These are phyloP conservation scores for Dione vanillae DNA, from an alignment of 2,888 invertebrate species.

Conservation along the genomic window DNA sequence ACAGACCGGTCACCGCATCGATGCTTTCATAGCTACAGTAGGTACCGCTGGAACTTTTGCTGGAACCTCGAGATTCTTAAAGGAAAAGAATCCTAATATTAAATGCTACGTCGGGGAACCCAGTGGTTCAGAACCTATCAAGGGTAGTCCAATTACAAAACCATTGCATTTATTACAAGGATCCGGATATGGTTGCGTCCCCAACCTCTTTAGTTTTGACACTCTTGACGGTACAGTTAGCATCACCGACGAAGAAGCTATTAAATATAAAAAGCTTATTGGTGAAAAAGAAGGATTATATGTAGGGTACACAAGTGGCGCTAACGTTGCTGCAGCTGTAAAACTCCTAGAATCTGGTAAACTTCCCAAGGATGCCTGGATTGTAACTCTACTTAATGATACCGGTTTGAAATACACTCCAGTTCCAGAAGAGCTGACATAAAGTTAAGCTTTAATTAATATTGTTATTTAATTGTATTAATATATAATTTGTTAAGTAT, in stretches of 20 bases:
- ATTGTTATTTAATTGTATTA: neutral
- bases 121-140: constrained; percentile 71
- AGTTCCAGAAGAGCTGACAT: constrained; percentile 56
- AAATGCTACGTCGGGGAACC: constrained; percentile 73
- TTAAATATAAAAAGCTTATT: constrained; percentile 66
- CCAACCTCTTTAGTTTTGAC: constrained; percentile 70
- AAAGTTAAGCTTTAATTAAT: neutral
- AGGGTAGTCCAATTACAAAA: constrained; percentile 70
- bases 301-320: constrained; percentile 77
- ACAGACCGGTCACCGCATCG: constrained; percentile 74
- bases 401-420: constrained; percentile 76
- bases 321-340: constrained; percentile 76
- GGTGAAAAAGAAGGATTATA: constrained; percentile 75
- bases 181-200: constrained; percentile 75
- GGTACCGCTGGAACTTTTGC: constrained; percentile 76
- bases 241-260: constrained; percentile 72
- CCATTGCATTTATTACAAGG: constrained; percentile 77
- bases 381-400: constrained; percentile 73
- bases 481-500: constrained; percentile 1
- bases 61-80: constrained; percentile 71
- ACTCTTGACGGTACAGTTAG: constrained; percentile 70
- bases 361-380: constrained; percentile 71
- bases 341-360: constrained; percentile 69
- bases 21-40: constrained; percentile 73
- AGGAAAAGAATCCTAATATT: constrained; percentile 68